Evolutionary conservation across 2,113 vertebrate species (phyloP).

Genomic region (Cebus imitator): DNA sequence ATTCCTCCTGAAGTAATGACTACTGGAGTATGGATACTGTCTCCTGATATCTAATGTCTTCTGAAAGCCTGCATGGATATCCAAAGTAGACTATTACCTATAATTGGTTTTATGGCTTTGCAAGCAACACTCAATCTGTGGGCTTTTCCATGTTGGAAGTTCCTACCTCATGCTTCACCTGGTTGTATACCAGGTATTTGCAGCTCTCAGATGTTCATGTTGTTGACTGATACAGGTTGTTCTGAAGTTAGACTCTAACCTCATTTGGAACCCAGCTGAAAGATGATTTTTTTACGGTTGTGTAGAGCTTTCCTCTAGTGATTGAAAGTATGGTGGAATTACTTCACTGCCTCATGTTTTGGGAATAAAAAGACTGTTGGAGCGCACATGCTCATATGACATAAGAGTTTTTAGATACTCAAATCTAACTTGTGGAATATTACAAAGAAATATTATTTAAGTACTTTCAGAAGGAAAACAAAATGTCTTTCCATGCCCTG

Average conservation of each 20-base stretch:
- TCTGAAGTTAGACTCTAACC: background rate
- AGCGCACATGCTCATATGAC: background rate
- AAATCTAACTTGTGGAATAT: background rate
- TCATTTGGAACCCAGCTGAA: background rate
- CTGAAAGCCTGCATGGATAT: background rate
- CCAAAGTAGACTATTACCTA: background rate
- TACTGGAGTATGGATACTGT: background rate
- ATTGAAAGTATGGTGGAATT: background rate
- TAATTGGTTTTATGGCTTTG: background rate
- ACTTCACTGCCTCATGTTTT: background rate
- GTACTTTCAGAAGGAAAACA: background rate
- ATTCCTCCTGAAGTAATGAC: background rate
- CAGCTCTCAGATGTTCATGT: background rate
- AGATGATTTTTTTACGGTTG: background rate
- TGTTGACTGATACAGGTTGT: background rate
- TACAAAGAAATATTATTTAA: background rate
- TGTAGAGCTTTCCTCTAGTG: background rate
- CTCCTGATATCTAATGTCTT: background rate
- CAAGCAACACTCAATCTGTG: background rate
- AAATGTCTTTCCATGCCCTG: background rate
- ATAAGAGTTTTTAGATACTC: conserved; percentile 6
- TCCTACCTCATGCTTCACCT: background rate
- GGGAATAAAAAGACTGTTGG: background rate
- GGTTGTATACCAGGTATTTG: background rate
- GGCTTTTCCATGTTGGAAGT: background rate